Base-by-base conservation (phyloP, 2,797 vertebrate species). In the Nyctalus aviator region DNA sequence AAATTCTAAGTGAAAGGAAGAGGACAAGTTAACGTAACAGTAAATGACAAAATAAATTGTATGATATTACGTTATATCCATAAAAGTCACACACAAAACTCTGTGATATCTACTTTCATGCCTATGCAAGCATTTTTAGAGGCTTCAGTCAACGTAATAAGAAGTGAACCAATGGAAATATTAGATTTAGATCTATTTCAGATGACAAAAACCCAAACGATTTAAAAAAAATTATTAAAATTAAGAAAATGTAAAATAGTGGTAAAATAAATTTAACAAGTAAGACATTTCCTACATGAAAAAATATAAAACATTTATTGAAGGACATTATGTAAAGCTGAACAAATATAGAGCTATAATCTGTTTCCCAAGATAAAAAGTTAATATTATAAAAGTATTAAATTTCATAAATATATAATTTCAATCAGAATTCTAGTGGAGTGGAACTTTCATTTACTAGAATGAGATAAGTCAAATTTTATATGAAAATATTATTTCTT, bases 401-500 rank as follows among this genome's bases (percentile, higher is more conserved):
- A 55, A n/a, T 85, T 85, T 79, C 17, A 48, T 66, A 79, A 90
- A 41, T 90, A n/a, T 48, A 32, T 90, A 15, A 55, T 46, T 30
- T 81, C 11, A 72, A 23, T 48, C 48, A n/a, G 20, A 90, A 59
- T 93, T 88, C 37, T 2, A 68, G 57, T 55, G 5, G 57, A 66
- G 35, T 66, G 6, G n/a, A 66, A 90, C 57, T 86, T 89, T 75
- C 20, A 68, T 27, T 73, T 41, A 57, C 59, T 86, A 21, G 46
- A 48, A 86, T 94, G 48, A 37, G 8, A 46, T 75, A 83, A 66
- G n/a, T n/a, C 27, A 81, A 48, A 66, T 81, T 94, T 90, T 50
- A 57, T 86, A 48, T 32, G 14, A 48, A 50, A 68, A 27, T 86
- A 50, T 72, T 94, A 48, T n/a, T 68, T 6, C 25, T 21, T 85